Conservation (phyloP, 1,140 invertebrate genomes). For the Drosophila fuyamai region DNA sequence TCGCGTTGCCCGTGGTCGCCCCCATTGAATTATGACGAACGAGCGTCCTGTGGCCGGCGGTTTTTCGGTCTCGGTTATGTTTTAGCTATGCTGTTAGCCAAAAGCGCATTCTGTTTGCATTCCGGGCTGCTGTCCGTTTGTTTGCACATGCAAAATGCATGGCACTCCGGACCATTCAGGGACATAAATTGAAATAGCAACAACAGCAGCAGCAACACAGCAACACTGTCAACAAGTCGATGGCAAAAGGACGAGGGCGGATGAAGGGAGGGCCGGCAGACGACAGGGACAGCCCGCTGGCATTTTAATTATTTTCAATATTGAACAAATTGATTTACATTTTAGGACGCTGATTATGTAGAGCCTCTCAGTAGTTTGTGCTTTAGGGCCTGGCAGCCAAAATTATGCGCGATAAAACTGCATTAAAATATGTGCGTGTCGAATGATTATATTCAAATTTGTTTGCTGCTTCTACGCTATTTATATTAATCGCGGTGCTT, state of each 20-base stretch:
- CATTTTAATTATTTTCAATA: constrained; percentile 84
- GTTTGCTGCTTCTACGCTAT: constrained; percentile 39
- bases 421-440: constrained; percentile 66
- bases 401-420: constrained; percentile 74
- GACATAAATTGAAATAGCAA: constrained; percentile 71
- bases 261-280: background rate
- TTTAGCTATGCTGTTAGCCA: constrained; percentile 41
- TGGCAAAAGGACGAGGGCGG: background rate
- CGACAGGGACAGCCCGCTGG: constrained; percentile 50
- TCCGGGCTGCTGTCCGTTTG: constrained; percentile 41
- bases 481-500: constrained; percentile 70
- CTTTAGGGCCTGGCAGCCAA: constrained; percentile 20
- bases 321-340: constrained; percentile 83
- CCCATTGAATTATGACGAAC: constrained; percentile 76
- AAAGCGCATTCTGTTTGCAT: constrained; percentile 73
- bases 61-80: constrained; percentile 49
- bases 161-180: constrained; percentile 31
- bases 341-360: constrained; percentile 77
- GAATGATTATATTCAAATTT: constrained; percentile 79
- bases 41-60: constrained; percentile 43
- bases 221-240: constrained; percentile 64
- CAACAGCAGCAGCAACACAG: constrained; percentile 31
- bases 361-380: constrained; percentile 45
- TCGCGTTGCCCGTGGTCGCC: constrained; percentile 44
- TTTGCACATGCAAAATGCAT: constrained; percentile 74